Conservation (phyloP, 2,113 vertebrate species). For the Leptocoma aspasia region DNA sequence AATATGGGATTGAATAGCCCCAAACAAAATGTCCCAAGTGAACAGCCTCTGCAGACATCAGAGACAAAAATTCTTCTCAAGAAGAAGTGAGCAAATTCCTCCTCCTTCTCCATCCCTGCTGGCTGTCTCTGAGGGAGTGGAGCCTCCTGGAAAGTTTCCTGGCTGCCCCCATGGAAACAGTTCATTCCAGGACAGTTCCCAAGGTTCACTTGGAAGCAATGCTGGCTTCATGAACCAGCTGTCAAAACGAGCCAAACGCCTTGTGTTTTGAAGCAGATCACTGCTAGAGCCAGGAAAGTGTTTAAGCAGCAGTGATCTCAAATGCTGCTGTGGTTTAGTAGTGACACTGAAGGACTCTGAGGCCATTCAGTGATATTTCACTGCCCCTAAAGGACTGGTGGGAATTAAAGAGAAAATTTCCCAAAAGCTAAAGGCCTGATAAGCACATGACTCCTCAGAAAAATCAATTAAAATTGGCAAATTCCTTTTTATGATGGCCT, state of each 20-base stretch:
- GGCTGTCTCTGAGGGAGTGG: neutral
- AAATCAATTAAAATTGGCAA: neutral
- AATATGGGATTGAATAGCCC: neutral
- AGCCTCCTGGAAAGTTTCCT: conserved; percentile 17
- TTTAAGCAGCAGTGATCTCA: neutral
- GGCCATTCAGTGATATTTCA: neutral
- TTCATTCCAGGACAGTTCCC: conserved; percentile 19
- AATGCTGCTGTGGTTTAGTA: neutral
- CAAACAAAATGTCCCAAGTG: neutral
- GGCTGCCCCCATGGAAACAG: conserved; percentile 25
- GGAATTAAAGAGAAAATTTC: neutral
- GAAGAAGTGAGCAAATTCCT: conserved; percentile 15
- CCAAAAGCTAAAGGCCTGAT: neutral
- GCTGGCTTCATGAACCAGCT: neutral
- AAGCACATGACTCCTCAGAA: neutral
- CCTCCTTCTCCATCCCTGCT: neutral
- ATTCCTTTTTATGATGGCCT: neutral
- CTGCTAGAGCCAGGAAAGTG: neutral
- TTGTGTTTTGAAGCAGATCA: neutral
- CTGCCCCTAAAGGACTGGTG: neutral
- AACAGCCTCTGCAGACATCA: neutral
- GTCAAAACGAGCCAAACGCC: neutral
- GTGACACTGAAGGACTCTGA: neutral
- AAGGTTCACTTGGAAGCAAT: neutral
- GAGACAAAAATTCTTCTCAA: neutral